phyloP scores from a whole-genome alignment of 2,797 vertebrate genomes.

The Poeciliopsis presidionis region DNA sequence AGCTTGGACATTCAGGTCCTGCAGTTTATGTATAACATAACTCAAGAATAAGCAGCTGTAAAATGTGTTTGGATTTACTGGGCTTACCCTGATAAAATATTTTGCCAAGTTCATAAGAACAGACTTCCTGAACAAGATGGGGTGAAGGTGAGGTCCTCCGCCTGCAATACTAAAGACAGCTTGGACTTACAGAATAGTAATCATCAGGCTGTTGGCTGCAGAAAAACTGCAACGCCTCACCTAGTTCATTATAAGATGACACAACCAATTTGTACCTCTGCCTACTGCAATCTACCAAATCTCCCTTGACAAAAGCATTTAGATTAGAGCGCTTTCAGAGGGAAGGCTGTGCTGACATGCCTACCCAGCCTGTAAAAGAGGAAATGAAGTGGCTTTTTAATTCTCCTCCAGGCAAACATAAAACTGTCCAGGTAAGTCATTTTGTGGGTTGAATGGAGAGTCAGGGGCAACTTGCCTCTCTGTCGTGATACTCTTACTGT shows the following conservation, averaged over 20 bases:
- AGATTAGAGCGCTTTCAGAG: conserved; percentile 83
- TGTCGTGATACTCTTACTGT: conserved; percentile 39
- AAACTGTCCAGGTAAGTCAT: conserved; percentile 87
- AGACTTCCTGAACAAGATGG: conserved; percentile 57
- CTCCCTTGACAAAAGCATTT: conserved; percentile 87
- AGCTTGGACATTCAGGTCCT: not conserved
- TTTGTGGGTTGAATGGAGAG: conserved; percentile 80
- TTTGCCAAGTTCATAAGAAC: conserved; percentile 49
- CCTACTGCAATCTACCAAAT: conserved; percentile 84
- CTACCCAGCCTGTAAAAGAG: conserved; percentile 77
- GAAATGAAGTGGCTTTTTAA: conserved; percentile 84
- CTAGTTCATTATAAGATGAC: conserved; percentile 87
- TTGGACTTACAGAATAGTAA: conserved; percentile 80
- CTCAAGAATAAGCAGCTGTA: conserved; percentile 7
- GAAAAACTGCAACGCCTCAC: conserved; percentile 84
- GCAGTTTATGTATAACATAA: conserved; percentile 8
- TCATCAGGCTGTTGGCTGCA: conserved; percentile 80
- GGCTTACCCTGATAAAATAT: conserved; percentile 39
- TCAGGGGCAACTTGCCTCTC: conserved; percentile 65
- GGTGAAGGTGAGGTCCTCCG: conserved; percentile 57
- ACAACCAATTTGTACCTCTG: conserved; percentile 86
- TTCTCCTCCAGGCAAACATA: conserved; percentile 86
- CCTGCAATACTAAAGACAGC: conserved; percentile 65
- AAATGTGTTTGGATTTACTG: conserved; percentile 31
- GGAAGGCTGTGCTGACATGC: conserved; percentile 76